A percentile compares a stretch with the other conserved stretches of the same genome.
Conservation (phyloP, 2,113 vertebrate species). For the Bubo scandiacus region DNA sequence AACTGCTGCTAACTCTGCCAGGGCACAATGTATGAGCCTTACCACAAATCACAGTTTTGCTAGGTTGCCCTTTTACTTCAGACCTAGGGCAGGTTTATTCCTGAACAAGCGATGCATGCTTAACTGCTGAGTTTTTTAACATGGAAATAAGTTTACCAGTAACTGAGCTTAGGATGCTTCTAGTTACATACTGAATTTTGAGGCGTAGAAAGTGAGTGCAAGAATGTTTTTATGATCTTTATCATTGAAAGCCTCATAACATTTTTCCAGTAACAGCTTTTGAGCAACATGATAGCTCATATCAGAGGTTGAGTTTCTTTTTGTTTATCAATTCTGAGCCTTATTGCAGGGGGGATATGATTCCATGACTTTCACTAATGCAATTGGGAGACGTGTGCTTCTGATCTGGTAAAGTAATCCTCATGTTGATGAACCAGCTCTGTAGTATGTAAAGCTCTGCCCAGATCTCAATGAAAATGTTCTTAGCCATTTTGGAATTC, state of each 20-base stretch:
- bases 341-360: background rate
- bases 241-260: background rate
- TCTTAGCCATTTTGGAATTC: background rate
- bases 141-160: background rate
- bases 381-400: background rate
- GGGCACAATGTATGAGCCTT: background rate
- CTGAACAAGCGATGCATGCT: background rate
- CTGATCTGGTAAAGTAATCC: background rate
- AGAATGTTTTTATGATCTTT: background rate
- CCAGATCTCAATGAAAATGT: background rate
- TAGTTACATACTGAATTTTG: background rate
- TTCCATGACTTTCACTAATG: background rate
- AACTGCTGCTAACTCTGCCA: background rate
- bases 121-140: background rate
- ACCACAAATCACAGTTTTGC: background rate
- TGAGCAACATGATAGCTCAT: background rate
- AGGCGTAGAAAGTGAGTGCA: background rate
- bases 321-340: background rate
- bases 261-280: background rate
- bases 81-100: background rate
- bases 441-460: background rate
- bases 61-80: background rate
- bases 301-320: background rate
- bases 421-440: background rate
- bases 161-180: background rate